These are phyloP conservation scores for Urophycis tenuis DNA, from an alignment of 2,797 vertebrate genomes.

Conservation along the genomic window DNA sequence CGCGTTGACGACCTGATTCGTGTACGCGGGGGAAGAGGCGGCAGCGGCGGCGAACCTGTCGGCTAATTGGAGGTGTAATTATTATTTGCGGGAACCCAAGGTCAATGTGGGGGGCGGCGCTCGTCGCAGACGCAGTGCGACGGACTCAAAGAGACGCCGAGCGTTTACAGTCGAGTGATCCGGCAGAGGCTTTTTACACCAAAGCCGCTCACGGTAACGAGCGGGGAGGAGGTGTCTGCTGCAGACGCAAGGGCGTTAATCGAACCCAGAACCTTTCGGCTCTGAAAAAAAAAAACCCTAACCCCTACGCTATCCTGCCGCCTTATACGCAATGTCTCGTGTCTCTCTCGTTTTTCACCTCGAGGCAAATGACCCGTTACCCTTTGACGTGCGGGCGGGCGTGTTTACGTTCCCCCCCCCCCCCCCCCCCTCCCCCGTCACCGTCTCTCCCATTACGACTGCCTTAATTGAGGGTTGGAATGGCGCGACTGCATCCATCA, in stretches of 20 bases:
- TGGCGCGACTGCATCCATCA: conserved; percentile 37
- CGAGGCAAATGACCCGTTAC: background rate
- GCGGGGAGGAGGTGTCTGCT: too few species aligned
- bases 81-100: background rate
- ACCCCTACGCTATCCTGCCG: background rate
- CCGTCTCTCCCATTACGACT: background rate
- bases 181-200: background rate
- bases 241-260: too few species aligned
- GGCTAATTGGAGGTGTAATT: background rate
- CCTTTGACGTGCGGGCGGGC: background rate
- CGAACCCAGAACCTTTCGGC: too few species aligned
- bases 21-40: too few species aligned
- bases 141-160: too few species aligned
- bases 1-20: too few species aligned
- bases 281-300: background rate
- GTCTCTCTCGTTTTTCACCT: background rate
- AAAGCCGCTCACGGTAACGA: background rate
- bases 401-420: background rate
- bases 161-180: too few species aligned
- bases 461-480: background rate
- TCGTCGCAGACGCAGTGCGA: too few species aligned
- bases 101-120: background rate
- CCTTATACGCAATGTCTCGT: background rate
- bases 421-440: background rate
- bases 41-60: background rate